phyloP scores from a whole-genome alignment of 2,888 invertebrate genomes.

The Scaptomyza polygonia region DNA sequence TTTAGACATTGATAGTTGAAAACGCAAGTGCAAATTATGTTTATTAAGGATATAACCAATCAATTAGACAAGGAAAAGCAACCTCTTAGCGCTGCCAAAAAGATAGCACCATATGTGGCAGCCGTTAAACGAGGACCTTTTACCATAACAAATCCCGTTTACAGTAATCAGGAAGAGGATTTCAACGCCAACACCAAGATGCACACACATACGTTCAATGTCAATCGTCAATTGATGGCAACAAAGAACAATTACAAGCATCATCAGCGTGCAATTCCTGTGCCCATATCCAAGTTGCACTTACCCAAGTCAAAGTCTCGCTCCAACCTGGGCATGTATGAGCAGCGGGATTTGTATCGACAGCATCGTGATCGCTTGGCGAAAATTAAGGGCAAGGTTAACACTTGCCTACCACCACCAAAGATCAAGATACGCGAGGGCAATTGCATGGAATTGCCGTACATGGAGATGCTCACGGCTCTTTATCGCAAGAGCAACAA shows the following conservation, averaged over 20 bases:
- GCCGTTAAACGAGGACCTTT: constrained; percentile 56
- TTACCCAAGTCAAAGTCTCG: constrained; percentile 29
- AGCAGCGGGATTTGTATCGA: constrained; percentile 65
- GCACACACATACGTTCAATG: constrained; percentile 60
- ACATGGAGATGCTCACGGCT: constrained; percentile 72
- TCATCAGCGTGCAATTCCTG: constrained; percentile 53
- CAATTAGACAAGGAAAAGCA: constrained; percentile 1
- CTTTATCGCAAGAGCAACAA: constrained; percentile 66
- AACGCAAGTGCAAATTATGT: constrained; percentile 42
- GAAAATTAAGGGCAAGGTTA: constrained; percentile 71
- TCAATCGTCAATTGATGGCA: constrained; percentile 31
- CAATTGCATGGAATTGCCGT: constrained; percentile 65
- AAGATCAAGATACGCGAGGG: constrained; percentile 47
- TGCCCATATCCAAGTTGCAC: constrained; percentile 14
- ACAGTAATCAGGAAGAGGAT: constrained; percentile 25
- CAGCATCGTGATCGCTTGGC: constrained; percentile 72
- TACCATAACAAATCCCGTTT: constrained; percentile 59
- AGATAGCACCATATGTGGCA: constrained; percentile 48
- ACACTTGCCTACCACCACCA: constrained; percentile 56
- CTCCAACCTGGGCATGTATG: constrained; percentile 46
- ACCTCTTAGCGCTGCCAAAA: constrained; percentile 1
- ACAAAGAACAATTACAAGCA: constrained; percentile 47
- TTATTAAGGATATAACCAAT: constrained; percentile 50
- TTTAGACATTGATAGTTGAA: constrained; percentile 3
- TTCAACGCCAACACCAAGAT: constrained; percentile 23